Conservation (phyloP, 2,797 vertebrate genomes). For the Erethizon dorsatum region DNA sequence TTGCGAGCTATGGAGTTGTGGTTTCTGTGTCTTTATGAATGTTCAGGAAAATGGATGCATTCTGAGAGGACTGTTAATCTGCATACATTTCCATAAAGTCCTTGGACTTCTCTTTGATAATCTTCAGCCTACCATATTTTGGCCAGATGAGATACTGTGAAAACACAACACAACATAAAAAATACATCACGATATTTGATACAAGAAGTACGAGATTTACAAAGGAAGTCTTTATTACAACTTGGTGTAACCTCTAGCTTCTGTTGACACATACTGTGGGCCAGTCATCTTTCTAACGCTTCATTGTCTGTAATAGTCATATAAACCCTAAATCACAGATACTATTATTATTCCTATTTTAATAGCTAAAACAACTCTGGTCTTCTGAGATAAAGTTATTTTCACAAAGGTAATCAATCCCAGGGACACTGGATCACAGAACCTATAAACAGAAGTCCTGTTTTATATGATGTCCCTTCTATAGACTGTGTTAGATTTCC, state of each 20-base stretch:
- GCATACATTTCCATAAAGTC: neutral
- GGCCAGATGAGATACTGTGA: neutral
- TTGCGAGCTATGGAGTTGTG: neutral
- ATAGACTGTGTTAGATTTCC: neutral
- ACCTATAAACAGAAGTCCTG: neutral
- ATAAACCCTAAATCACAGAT: neutral
- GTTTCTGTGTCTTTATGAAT: neutral
- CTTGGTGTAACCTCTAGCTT: neutral
- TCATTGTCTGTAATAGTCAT: neutral
- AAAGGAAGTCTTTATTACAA: constrained; percentile 19
- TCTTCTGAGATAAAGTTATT: neutral
- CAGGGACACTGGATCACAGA: neutral
- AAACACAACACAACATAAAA: neutral
- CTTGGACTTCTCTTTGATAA: neutral
- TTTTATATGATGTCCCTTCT: neutral
- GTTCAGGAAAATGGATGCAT: neutral
- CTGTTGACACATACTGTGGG: neutral
- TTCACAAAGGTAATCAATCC: neutral
- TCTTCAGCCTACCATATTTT: neutral
- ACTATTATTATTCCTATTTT: neutral
- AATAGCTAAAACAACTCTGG: neutral
- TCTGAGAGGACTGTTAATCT: neutral
- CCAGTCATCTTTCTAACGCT: neutral
- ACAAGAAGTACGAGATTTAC: neutral
- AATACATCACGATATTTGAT: neutral